Evolutionary conservation across 2,888 invertebrate species (phyloP).

Genomic region (Gymnoscelis rufifasciata): DNA sequence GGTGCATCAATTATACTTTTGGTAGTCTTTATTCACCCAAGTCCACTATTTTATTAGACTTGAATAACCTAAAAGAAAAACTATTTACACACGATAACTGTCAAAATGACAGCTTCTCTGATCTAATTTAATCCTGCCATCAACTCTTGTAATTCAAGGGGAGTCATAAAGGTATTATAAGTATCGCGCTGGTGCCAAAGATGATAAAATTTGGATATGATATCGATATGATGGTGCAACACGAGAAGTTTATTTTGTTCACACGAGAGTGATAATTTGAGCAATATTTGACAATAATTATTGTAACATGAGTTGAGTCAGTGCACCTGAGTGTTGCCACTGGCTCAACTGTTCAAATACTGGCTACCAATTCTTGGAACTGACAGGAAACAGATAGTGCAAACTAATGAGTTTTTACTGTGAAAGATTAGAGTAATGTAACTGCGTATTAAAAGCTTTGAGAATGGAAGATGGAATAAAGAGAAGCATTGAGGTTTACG

Average conservation of each 20-base stretch:
- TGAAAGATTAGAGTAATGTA: slow-evolving; percentile 36
- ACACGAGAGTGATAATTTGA: slow-evolving; percentile 5
- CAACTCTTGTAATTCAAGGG: too few relatives aligned
- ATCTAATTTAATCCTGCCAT: too few relatives aligned
- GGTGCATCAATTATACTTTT: too few relatives aligned
- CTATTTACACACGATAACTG: too few relatives aligned
- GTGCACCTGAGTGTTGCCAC: slow-evolving; percentile 25
- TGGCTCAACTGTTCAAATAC: slow-evolving; percentile 35
- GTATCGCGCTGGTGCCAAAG: background rate
- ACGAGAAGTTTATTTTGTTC: slow-evolving; percentile 1
- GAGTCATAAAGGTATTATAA: too few relatives aligned
- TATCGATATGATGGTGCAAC: background rate
- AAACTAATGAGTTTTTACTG: slow-evolving; percentile 42
- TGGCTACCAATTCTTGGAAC: slow-evolving; percentile 43
- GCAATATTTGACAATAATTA: slow-evolving; percentile 7
- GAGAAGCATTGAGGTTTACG: background rate
- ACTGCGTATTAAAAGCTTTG: slow-evolving; percentile 25
- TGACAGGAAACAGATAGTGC: slow-evolving; percentile 41
- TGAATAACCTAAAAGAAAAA: too few relatives aligned
- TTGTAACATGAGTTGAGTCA: slow-evolving; percentile 10
- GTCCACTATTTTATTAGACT: too few relatives aligned
- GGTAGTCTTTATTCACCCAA: too few relatives aligned
- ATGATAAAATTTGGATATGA: background rate
- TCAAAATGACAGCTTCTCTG: too few relatives aligned
- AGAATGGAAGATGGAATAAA: too few relatives aligned